A percentile compares a stretch with the other conserved stretches of the same genome.
Conservation (phyloP, 1,140 invertebrate species). For the Scaptodrosophila lebanonensis region DNA sequence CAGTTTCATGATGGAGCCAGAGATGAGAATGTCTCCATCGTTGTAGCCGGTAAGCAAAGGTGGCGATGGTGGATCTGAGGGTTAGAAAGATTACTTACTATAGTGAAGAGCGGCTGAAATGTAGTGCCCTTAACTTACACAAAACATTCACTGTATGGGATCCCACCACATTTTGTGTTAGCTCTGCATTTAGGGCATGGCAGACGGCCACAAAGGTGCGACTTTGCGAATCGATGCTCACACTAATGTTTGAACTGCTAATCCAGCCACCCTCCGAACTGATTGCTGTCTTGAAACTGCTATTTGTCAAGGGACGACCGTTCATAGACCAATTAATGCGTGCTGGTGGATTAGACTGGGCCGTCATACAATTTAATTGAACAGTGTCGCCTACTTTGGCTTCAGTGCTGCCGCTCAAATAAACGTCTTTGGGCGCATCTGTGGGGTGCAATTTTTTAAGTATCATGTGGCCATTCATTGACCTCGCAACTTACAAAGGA, state of each 20-base stretch:
- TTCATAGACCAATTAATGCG: constrained; percentile 93
- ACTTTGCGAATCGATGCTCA: constrained; percentile 85
- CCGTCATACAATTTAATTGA: constrained; percentile 91
- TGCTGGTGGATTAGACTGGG: constrained; percentile 93
- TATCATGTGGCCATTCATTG: too few relatives aligned
- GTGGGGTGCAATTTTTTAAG: too few relatives aligned
- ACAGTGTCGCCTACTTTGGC: constrained; percentile 90
- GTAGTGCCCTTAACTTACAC: constrained; percentile 84
- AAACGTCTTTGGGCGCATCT: constrained; percentile 92
- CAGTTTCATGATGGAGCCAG: constrained; percentile 89
- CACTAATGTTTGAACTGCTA: constrained; percentile 91
- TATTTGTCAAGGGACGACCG: constrained; percentile 83
- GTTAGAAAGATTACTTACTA: background rate
- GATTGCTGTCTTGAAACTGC: constrained; percentile 81
- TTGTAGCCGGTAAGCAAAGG: constrained; percentile 92
- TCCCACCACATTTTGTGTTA: constrained; percentile 90
- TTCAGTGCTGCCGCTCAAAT: constrained; percentile 89
- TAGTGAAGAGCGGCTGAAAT: background rate
- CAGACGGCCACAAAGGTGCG: constrained; percentile 89
- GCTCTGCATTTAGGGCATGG: constrained; percentile 89
- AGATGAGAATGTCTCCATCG: constrained; percentile 86
- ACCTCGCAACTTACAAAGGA: constrained; percentile 89
- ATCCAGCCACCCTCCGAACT: constrained; percentile 90
- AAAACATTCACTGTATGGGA: constrained; percentile 93
- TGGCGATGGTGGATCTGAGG: constrained; percentile 90